Conservation (phyloP, 2,888 invertebrate species). For the Notodonta ziczac region DNA sequence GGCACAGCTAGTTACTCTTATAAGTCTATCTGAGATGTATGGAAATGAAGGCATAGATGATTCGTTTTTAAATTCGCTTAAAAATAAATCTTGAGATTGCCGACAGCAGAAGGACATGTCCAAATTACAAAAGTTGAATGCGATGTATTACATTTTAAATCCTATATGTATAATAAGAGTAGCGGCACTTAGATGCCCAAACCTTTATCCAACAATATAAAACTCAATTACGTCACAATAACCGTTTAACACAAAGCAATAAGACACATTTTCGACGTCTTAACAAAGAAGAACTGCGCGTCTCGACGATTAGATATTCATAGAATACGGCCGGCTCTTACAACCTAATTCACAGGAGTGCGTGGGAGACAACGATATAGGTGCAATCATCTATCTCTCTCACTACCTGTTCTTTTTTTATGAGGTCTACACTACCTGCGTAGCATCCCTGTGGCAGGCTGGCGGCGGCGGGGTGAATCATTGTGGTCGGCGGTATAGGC, state of each 20-base stretch:
- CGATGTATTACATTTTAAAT: no score
- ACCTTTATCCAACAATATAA: not conserved
- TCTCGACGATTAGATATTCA: constrained; percentile 34
- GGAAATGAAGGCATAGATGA: no score
- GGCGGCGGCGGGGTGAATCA: constrained; percentile 44
- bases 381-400: constrained; percentile 31
- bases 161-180: no score
- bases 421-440: constrained; percentile 47
- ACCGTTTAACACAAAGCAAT: not conserved
- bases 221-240: not conserved
- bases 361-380: constrained; percentile 23
- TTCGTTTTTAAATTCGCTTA: no score
- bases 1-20: no score
- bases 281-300: constrained; percentile 31
- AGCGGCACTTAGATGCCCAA: no score
- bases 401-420: constrained; percentile 56
- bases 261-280: not conserved
- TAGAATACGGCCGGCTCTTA: constrained; percentile 30
- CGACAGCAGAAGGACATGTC: no score
- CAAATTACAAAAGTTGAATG: no score
- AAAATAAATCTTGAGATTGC: no score
- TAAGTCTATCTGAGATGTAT: no score
- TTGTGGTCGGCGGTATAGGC: constrained; percentile 41
- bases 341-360: constrained; percentile 38
- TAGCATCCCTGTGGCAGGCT: constrained; percentile 37